A percentile compares a stretch with the other conserved stretches of the same genome.
Conservation (phyloP, 23 tunicate species). For the Ascidia mentula region DNA sequence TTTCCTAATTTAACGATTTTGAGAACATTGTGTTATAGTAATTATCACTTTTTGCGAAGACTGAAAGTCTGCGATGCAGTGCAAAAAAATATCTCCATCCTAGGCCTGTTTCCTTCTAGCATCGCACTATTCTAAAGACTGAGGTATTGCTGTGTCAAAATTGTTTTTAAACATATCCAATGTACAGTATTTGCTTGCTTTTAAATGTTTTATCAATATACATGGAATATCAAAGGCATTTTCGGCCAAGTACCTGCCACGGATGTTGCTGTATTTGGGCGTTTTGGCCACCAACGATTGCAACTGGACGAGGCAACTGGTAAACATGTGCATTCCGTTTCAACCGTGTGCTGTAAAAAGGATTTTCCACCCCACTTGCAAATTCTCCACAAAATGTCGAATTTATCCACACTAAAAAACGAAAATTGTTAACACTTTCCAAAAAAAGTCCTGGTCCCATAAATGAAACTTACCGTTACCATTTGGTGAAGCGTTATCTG, state of each 20-base stretch:
- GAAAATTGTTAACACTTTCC: background rate
- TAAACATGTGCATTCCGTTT: background rate
- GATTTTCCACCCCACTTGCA: background rate
- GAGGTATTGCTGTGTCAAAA: too few species aligned
- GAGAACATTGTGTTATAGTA: too few species aligned
- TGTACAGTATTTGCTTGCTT: too few species aligned
- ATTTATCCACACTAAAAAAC: constrained; percentile 18
- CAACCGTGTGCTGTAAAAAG: background rate
- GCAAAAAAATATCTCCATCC: too few species aligned
- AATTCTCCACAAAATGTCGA: constrained; percentile 11
- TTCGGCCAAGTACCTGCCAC: constrained; percentile 53
- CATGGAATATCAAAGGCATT: too few species aligned
- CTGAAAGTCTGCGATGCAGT: too few species aligned
- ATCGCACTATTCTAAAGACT: too few species aligned
- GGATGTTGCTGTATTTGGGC: constrained; percentile 34
- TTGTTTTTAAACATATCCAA: too few species aligned
- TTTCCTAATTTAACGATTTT: too few species aligned
- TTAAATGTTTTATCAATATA: too few species aligned
- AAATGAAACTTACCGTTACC: background rate
- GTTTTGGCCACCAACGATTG: constrained; percentile 42
- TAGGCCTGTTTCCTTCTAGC: too few species aligned
- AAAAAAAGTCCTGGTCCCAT: background rate
- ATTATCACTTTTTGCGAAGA: too few species aligned
- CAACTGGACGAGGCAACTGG: background rate
- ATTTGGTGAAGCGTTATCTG: background rate